Conservation (phyloP, 2,113 vertebrate species). For the Oncorhynchus clarkii region DNA sequence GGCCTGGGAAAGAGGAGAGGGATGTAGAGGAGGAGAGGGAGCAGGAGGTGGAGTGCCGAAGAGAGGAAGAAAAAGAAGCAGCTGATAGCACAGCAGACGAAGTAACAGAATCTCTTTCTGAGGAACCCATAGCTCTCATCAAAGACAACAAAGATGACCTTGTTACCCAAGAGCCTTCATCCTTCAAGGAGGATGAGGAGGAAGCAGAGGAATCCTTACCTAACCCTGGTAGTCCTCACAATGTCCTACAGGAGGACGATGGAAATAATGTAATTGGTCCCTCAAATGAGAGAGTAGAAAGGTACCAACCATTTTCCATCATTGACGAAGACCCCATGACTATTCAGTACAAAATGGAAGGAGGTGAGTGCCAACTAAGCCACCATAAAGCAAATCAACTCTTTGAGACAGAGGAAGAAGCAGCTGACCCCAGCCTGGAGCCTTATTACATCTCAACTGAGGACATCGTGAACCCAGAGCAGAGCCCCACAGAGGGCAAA, state of each 20-base stretch:
- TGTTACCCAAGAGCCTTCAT: constrained; percentile 19
- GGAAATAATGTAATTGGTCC: constrained; percentile 19
- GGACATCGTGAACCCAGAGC: constrained; percentile 50
- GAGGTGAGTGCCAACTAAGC: background rate
- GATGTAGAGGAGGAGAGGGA: constrained; percentile 20
- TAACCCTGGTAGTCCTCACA: constrained; percentile 42
- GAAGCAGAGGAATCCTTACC: constrained; percentile 35
- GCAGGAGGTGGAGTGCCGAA: constrained; percentile 24
- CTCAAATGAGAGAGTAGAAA: constrained; percentile 24
- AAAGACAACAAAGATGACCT: constrained; percentile 23
- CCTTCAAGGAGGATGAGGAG: constrained; percentile 20
- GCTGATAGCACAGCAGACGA: constrained; percentile 35
- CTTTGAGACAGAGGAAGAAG: constrained; percentile 16
- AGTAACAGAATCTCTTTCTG: constrained; percentile 37
- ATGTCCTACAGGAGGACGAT: constrained; percentile 39
- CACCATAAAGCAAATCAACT: constrained; percentile 16
- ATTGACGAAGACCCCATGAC: constrained; percentile 20
- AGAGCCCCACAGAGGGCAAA: constrained; percentile 24
- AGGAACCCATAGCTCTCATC: constrained; percentile 16
- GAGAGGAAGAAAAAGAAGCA: constrained; percentile 31
- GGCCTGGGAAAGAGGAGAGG: background rate
- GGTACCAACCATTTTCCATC: background rate
- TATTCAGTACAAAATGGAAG: constrained; percentile 25
- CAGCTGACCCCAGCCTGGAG: constrained; percentile 25
- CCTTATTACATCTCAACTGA: constrained; percentile 55